A percentile compares a stretch with the other conserved stretches of the same genome.
These are phyloP conservation scores for Anthoscopus minutus DNA, from an alignment of 2,113 vertebrate species.

Conservation along the genomic window DNA sequence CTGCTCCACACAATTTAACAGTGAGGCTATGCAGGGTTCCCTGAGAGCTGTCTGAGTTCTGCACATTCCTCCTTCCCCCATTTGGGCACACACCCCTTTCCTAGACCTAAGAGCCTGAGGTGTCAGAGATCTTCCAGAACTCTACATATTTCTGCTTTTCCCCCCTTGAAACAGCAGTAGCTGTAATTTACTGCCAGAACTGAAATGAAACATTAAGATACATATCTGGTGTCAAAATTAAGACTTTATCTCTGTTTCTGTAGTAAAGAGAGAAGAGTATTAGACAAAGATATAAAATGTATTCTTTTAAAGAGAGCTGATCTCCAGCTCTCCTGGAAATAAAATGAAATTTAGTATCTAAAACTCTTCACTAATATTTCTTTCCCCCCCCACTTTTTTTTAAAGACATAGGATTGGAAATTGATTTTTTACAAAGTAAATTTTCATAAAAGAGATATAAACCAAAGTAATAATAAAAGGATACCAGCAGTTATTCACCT, in stretches of 20 bases:
- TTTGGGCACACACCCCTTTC: not conserved
- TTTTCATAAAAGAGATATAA: not conserved
- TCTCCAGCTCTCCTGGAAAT: not conserved
- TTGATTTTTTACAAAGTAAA: not conserved
- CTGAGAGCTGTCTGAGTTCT: not conserved
- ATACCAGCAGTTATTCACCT: not conserved
- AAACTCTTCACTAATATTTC: not conserved
- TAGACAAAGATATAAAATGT: not conserved
- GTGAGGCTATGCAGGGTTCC: not conserved
- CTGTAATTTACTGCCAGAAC: not conserved
- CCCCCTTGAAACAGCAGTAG: not conserved
- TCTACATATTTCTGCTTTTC: not conserved
- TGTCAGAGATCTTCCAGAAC: not conserved
- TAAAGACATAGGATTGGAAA: not conserved
- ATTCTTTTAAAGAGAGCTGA: not conserved
- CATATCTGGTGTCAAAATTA: not conserved
- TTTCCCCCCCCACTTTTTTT: not conserved
- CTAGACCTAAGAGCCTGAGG: not conserved
- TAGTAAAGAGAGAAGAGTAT: not conserved
- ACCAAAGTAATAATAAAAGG: not conserved
- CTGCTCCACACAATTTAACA: not conserved
- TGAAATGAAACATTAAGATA: not conserved
- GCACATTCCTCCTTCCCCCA: not conserved
- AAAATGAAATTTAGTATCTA: not conserved
- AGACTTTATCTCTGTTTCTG: not conserved